These are phyloP conservation scores for Metellina segmentata DNA, from an alignment of 2,888 invertebrate species.

Conservation along the genomic window DNA sequence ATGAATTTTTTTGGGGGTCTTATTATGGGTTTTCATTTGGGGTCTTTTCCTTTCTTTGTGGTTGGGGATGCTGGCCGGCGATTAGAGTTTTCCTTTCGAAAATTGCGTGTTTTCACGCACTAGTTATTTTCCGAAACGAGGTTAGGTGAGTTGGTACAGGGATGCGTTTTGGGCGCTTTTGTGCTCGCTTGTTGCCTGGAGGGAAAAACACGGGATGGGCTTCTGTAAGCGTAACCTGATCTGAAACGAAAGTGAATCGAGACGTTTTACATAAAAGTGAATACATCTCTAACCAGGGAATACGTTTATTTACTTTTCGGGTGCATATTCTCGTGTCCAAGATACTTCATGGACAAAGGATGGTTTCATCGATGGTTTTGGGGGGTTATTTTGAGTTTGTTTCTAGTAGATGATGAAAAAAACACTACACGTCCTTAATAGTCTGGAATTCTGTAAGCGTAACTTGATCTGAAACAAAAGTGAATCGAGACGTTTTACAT, in stretches of 20 bases:
- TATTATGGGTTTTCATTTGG: background rate
- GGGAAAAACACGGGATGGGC: background rate
- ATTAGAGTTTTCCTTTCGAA: conserved; percentile 49
- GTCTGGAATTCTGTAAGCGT: background rate
- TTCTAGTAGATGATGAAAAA: background rate
- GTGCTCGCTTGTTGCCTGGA: background rate
- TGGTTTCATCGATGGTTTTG: background rate
- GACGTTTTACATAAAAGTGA: background rate
- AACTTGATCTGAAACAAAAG: conserved; percentile 23
- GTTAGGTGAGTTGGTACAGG: conserved; percentile 6
- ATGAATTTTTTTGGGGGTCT: background rate
- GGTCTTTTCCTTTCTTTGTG: conserved; percentile 43
- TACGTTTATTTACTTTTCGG: too few species aligned
- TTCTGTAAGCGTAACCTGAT: conserved; percentile 4
- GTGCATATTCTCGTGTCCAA: too few species aligned
- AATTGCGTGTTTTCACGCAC: conserved; percentile 64
- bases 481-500: background rate
- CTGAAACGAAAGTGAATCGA: conserved; percentile 18
- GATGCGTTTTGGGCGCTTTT: conserved; percentile 24
- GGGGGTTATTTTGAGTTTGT: background rate
- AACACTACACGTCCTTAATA: too few species aligned
- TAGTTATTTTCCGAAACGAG: conserved; percentile 56
- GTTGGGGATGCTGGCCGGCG: conserved; percentile 16
- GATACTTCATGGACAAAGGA: too few species aligned
- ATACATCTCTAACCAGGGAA: too few species aligned